Conservation (phyloP, 2,797 vertebrate species). For the Xiphorhynchus erythropygius region DNA sequence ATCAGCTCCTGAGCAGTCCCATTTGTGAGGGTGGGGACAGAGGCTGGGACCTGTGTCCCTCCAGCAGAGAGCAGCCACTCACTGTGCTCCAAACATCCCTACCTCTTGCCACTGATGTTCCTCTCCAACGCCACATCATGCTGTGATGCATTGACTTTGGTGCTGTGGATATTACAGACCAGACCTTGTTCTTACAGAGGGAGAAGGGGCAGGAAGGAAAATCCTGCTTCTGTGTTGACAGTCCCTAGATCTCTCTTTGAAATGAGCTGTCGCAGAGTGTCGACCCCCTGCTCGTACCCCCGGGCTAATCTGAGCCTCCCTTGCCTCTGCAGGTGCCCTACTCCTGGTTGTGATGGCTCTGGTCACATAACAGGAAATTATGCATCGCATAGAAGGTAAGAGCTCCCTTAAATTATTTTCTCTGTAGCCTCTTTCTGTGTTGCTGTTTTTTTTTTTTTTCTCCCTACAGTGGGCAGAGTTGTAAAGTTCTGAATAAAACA, state of each 20-base stretch:
- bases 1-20: not conserved
- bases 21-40: not conserved
- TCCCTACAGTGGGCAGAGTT: constrained; percentile 17
- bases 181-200: not conserved
- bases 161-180: not conserved
- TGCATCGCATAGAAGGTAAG: constrained; percentile 94
- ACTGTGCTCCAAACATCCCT: rapidly evolving
- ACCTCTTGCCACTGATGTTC: not conserved
- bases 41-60: not conserved
- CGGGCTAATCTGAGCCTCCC: not conserved
- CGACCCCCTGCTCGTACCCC: not conserved
- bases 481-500: constrained; percentile 38
- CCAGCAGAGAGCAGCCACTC: not conserved
- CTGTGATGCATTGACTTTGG: rapidly evolving
- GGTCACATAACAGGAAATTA: constrained; percentile 99
- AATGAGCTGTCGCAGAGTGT: not conserved
- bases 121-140: rapidly evolving
- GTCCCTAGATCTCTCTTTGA: not conserved
- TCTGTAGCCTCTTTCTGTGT: not conserved
- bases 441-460: not conserved
- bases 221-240: not conserved
- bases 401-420: constrained; percentile 4
- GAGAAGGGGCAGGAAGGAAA: not conserved
- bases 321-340: constrained; percentile 89
- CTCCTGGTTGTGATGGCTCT: constrained; percentile 95